Evolutionary conservation across 2,797 vertebrate genomes (phyloP).

Genomic region (Gallinago stenura): DNA sequence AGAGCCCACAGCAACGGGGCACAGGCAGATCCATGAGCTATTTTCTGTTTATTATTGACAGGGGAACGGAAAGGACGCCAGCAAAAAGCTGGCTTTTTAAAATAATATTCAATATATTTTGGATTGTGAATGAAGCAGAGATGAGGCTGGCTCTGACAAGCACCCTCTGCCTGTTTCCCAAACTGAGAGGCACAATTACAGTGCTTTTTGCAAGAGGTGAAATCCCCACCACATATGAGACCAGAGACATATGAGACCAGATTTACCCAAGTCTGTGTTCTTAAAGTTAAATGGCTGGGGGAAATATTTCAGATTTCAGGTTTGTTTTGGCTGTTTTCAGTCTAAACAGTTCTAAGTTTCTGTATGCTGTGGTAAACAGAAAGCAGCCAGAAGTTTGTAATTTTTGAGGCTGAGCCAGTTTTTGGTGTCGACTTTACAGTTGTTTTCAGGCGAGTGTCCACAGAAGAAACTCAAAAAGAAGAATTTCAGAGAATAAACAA

Average conservation of each 20-base stretch:
- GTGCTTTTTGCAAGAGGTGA: background rate
- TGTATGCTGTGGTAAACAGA: background rate
- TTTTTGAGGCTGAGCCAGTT: background rate
- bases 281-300: background rate
- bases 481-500: background rate
- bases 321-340: background rate
- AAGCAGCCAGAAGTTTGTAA: background rate
- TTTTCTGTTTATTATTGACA: background rate
- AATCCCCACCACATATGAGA: background rate
- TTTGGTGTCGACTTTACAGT: background rate
- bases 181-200: background rate
- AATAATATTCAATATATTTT: background rate
- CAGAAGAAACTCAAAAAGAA: background rate
- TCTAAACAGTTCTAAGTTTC: background rate
- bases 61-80: accelerated
- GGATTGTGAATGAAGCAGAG: background rate
- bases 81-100: background rate
- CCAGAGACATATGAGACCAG: background rate
- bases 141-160: background rate
- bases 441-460: background rate
- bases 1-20: slow-evolving; percentile 56
- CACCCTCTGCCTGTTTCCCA: background rate
- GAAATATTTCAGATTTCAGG: background rate
- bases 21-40: background rate
- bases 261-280: background rate